phyloP scores from a whole-genome alignment of 2,113 vertebrate species.

The Muscicapa adusta region DNA sequence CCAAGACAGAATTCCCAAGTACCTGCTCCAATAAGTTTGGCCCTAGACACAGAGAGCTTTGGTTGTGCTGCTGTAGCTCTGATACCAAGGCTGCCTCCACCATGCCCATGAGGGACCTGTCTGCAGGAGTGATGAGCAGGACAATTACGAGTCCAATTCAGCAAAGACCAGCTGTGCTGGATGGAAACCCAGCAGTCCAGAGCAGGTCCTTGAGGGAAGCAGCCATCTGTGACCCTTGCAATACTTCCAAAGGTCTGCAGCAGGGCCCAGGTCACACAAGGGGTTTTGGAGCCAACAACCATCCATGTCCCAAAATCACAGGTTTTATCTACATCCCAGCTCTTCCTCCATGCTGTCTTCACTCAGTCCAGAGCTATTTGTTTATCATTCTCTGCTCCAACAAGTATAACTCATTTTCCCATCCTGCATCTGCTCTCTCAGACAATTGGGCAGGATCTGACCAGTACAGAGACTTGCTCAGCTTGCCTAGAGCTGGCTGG shows the following conservation, averaged over 20 bases:
- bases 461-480: neutral
- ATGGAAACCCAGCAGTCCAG: neutral
- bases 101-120: rapidly evolving
- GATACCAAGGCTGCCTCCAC: neutral
- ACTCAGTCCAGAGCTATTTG: neutral
- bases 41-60: neutral
- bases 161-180: neutral
- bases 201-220: neutral
- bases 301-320: neutral
- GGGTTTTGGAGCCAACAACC: neutral
- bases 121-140: neutral
- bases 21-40: neutral
- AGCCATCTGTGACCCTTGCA: rapidly evolving
- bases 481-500: neutral
- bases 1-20: neutral
- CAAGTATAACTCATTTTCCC: neutral
- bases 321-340: neutral
- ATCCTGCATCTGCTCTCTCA: neutral
- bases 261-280: neutral
- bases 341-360: rapidly evolving
- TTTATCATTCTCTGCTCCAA: neutral
- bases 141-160: neutral
- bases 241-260: neutral
- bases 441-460: neutral
- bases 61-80: neutral